A percentile compares a stretch with the other conserved stretches of the same genome.
These are phyloP conservation scores for Platyrinchus mystaceus DNA, from an alignment of 2,797 vertebrate species.

Conservation along the genomic window DNA sequence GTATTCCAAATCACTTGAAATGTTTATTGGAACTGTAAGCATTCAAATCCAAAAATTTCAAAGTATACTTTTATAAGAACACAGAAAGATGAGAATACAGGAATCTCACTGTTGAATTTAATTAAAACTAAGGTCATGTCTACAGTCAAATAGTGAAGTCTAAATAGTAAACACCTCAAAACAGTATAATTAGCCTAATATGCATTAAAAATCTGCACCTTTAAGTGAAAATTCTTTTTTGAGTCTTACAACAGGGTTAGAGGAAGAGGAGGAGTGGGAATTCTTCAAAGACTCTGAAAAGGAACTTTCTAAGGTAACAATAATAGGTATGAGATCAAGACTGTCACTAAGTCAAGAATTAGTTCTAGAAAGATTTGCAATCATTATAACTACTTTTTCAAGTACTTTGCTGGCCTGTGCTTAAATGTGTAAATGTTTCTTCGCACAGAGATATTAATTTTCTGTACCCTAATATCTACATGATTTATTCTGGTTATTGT, in stretches of 20 bases:
- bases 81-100: background rate
- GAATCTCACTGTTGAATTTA: background rate
- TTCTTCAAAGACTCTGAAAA: background rate
- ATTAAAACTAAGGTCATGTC: background rate
- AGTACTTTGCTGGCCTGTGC: background rate
- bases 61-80: background rate
- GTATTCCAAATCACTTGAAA: background rate
- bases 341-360: background rate
- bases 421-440: background rate
- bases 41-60: background rate
- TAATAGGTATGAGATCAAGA: background rate
- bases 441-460: background rate
- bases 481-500: background rate
- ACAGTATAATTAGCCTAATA: background rate
- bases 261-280: background rate
- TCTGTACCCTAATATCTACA: background rate
- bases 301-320: background rate
- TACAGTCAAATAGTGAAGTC: background rate
- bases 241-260: background rate
- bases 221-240: background rate
- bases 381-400: background rate
- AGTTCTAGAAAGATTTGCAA: background rate
- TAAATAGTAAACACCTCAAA: background rate
- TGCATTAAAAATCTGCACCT: background rate
- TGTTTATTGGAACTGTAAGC: background rate